Evolutionary conservation across 2,888 invertebrate species (phyloP).

Genomic region (Octonoba sinensis): DNA sequence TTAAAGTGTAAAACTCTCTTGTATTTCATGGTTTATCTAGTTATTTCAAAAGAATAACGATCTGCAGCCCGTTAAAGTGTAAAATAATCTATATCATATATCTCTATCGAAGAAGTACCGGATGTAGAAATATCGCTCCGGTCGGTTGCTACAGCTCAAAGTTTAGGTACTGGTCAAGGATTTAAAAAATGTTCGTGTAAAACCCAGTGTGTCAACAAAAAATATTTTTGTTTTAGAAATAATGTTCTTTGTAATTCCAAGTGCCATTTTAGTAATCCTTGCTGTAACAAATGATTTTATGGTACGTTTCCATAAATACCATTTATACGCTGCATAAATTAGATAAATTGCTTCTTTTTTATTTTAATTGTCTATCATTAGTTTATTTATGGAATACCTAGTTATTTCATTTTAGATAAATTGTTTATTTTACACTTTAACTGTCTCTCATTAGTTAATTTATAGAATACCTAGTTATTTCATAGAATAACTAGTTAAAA

Average conservation of each 20-base stretch:
- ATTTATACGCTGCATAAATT: conserved; percentile 50
- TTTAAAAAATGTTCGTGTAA: conserved; percentile 52
- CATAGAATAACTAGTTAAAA: not conserved
- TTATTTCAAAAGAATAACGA: too few relatives aligned
- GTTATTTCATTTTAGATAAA: too few relatives aligned
- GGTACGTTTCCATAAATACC: conserved; percentile 46
- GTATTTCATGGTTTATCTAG: too few relatives aligned
- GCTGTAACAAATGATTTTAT: conserved; percentile 33
- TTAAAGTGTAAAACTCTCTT: too few relatives aligned
- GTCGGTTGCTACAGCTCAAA: conserved; percentile 54
- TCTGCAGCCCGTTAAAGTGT: too few relatives aligned
- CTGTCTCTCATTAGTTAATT: too few relatives aligned
- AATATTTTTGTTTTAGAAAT: conserved; percentile 49
- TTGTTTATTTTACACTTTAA: too few relatives aligned
- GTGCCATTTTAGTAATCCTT: too few relatives aligned
- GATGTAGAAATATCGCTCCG: conserved; percentile 54
- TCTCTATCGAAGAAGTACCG: conserved; percentile 55
- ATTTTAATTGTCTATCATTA: conserved; percentile 2
- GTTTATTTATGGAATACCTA: too few relatives aligned
- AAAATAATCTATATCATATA: too few relatives aligned
- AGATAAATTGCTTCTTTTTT: conserved; percentile 40
- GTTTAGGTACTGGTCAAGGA: conserved; percentile 52
- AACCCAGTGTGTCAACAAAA: conserved; percentile 49
- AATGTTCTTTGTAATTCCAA: too few relatives aligned
- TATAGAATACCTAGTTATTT: too few relatives aligned